Evolutionary conservation across 53 echinoderm and acorn worm genomes (phyloP).

Genomic region (Crossaster papposus): DNA sequence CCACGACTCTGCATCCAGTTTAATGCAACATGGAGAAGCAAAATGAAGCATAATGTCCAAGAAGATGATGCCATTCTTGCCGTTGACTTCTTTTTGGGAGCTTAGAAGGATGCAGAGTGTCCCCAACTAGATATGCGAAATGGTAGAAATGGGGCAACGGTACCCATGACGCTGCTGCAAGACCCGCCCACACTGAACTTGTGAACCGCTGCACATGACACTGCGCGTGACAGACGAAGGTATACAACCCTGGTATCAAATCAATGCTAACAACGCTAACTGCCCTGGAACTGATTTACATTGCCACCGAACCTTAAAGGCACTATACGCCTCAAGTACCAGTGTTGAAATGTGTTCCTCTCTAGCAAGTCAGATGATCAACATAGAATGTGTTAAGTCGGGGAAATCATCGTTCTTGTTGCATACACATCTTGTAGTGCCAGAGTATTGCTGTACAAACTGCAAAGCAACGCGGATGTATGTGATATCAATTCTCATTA

Average conservation of each 20-base stretch:
- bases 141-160: neutral
- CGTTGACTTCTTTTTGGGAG: neutral
- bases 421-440: too few species aligned
- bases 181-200: constrained; percentile 39
- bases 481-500: too few species aligned
- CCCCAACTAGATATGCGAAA: neutral
- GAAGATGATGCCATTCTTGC: neutral
- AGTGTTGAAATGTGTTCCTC: neutral
- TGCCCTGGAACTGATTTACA: neutral
- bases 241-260: neutral
- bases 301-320: neutral
- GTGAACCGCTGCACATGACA: constrained; percentile 17
- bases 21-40: neutral
- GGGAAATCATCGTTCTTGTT: too few species aligned
- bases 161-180: neutral
- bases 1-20: constrained; percentile 4
- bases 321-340: neutral
- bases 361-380: neutral
- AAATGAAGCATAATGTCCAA: neutral
- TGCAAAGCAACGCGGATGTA: too few species aligned
- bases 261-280: neutral
- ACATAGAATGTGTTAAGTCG: too few species aligned
- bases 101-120: neutral
- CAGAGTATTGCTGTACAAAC: too few species aligned
- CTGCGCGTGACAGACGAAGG: neutral